Evolutionary conservation across 2,113 vertebrate species (phyloP), one percentile per base, ranked within the genome.

Genomic region (Grallaria varia): DNA sequence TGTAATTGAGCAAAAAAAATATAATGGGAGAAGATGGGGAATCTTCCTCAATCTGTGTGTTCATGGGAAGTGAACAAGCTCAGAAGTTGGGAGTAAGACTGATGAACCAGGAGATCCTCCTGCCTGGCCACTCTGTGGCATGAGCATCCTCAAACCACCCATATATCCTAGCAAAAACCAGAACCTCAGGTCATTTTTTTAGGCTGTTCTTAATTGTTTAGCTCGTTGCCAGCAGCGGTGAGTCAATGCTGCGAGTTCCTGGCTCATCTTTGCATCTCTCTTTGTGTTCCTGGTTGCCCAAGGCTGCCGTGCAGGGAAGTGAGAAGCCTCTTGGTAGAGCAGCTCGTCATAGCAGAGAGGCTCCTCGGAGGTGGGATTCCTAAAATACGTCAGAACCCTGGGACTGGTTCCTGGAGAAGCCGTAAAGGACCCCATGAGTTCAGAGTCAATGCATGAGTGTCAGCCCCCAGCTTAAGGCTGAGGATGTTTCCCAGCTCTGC

Each of bases 1-100:
- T 95, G 80, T 75, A 84, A 76, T 89, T 92, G 91, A 87, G 89
- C 40, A 94, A 91, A 96, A 62, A 71, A 84, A 63, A 94, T 68
- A 78, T 82, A 91, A 73, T 42, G 82, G 66, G 62, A 91, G 74
- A 73, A 87, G 84, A 67, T 71, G 17, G 35, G 31, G 49, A 60
- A 39, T 53, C 78, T 91, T 95, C 42, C 56, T 94, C 71, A 45
- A 1, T 44, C 33, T 56, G 35, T 47, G 2, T 7, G n/a, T 49
- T 40, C 13, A 1, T 62, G 55, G 60, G 15, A 83, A 85, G 45
- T 47, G 56, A 85, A 49, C 17, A 45, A 12, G 68, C 37, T 33
- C 53, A 10, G 16, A 68, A 75, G 56, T 55, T 84, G 92, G 67
- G 31, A 33, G 64, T 49, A 8, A 35, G 64, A 28, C 30, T 74